Base-by-base conservation (phyloP, 1,140 invertebrate species). In the Rhyzopertha dominica region DNA sequence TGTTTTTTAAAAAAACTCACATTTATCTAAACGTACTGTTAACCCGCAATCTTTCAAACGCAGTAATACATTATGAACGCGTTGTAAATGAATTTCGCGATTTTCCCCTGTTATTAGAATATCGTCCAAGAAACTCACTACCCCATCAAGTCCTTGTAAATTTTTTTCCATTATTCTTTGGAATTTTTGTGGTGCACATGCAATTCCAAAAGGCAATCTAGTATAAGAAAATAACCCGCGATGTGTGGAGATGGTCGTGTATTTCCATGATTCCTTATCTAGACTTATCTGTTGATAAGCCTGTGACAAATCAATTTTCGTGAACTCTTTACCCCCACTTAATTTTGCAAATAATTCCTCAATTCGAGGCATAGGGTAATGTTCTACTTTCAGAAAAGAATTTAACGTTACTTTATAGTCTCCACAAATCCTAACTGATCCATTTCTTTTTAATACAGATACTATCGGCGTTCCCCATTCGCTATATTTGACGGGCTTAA, bases 341-440 rank as follows among this genome's bases (percentile, higher is more conserved):
- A 52, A 35, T 62, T 20, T 36, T 20, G 35, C 44, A 13, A 56
- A 51, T 10, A 59, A 36, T 36, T 56, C 51, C 12, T 54, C 48
- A 10, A 54, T 36, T 41, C 35, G 25, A n/a, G 46, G 48, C 13
- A 59, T 37, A 14, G 56, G 54, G 26, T 51, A 56, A 29, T 50
- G 38, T 12, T 53, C 51, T 13, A 40, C 14, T 47, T 43, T 28
- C n/a, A 59, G 23, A 22, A 26, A 26, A 18, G 37, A 45, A 42
- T 57, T 59, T 8, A 68, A 25, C 8, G 63, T 65, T 7, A 60
- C 29, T 40, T 63, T 65, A 43, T 51, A 69, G 46, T 69, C 62
- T 1, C 62, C 62, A 47, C 63, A 68, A 7, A 68, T 43, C 4
- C 63, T 36, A 14, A 72, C 56, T 19, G 16, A 43, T 16, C 59